Conservation (phyloP, 2,113 vertebrate genomes). For the Prochilodus magdalenae region DNA sequence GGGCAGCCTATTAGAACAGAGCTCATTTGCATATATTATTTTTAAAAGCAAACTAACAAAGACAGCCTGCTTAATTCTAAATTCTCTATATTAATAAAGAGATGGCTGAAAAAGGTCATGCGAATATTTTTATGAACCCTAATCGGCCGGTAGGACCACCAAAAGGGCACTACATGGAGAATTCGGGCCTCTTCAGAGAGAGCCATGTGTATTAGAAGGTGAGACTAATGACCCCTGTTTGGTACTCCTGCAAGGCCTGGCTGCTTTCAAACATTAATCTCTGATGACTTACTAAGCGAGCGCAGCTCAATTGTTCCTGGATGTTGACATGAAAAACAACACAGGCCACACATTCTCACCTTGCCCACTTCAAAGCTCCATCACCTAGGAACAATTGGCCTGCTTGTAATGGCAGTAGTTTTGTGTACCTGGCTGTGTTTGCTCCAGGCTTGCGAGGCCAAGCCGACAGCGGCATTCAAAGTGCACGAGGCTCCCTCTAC, state of each 20-base stretch:
- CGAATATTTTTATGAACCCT: too few species aligned
- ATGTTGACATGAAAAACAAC: slow-evolving; percentile 57
- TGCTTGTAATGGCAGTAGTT: slow-evolving; percentile 69
- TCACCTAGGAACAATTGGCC: slow-evolving; percentile 75
- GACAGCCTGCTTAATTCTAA: too few species aligned
- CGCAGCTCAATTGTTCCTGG: slow-evolving; percentile 45
- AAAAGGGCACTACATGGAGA: neutral
- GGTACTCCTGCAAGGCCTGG: slow-evolving; percentile 15
- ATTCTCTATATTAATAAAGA: too few species aligned
- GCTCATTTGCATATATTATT: too few species aligned
- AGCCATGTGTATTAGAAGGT: neutral
- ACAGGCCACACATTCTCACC: slow-evolving; percentile 40
- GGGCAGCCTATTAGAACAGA: too few species aligned
- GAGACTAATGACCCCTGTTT: neutral
- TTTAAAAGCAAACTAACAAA: too few species aligned
- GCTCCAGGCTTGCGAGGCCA: slow-evolving; percentile 71
- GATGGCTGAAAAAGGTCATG: too few species aligned
- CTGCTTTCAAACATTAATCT: slow-evolving; percentile 44
- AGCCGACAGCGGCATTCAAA: slow-evolving; percentile 72
- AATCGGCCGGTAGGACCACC: too few species aligned
- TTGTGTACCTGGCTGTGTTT: slow-evolving; percentile 74
- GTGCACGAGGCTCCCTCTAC: slow-evolving; percentile 58
- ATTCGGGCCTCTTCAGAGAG: neutral
- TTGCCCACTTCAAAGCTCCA: slow-evolving; percentile 72
- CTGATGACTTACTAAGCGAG: slow-evolving; percentile 25